Evolutionary conservation across 2,797 vertebrate species (phyloP).

Genomic region (Neosilurus mollespiculum): DNA sequence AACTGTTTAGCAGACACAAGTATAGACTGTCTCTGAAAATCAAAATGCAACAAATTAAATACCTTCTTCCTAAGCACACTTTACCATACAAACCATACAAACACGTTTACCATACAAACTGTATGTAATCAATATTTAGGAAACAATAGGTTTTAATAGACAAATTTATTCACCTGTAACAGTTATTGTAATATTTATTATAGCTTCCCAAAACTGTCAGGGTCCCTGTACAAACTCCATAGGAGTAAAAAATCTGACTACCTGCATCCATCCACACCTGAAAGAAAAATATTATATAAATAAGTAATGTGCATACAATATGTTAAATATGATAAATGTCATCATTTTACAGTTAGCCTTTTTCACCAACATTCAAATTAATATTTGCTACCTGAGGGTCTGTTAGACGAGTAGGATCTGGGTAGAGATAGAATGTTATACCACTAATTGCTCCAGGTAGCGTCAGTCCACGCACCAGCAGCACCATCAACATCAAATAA

Average conservation of each 20-base stretch:
- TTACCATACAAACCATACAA: too few relatives aligned
- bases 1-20: slow-evolving; percentile 89
- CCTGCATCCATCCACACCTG: slow-evolving; percentile 84
- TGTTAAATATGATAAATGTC: background rate
- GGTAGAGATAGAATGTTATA: slow-evolving; percentile 92
- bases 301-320: background rate
- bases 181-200: slow-evolving; percentile 79
- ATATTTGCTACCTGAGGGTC: slow-evolving; percentile 74
- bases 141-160: background rate
- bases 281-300: slow-evolving; percentile 15
- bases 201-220: slow-evolving; percentile 77
- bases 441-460: slow-evolving; percentile 88
- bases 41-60: background rate
- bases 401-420: slow-evolving; percentile 84
- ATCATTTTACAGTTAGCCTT: background rate
- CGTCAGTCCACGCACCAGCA: slow-evolving; percentile 89
- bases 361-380: background rate
- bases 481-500: slow-evolving; percentile 87
- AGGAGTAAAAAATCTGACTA: slow-evolving; percentile 80
- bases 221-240: slow-evolving; percentile 75
- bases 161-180: slow-evolving; percentile 69
- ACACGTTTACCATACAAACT: background rate
- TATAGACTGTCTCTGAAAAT: slow-evolving; percentile 83
- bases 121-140: background rate
- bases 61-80: background rate